phyloP scores from a whole-genome alignment of 2,113 vertebrate genomes.

The Psettodes erumei region DNA sequence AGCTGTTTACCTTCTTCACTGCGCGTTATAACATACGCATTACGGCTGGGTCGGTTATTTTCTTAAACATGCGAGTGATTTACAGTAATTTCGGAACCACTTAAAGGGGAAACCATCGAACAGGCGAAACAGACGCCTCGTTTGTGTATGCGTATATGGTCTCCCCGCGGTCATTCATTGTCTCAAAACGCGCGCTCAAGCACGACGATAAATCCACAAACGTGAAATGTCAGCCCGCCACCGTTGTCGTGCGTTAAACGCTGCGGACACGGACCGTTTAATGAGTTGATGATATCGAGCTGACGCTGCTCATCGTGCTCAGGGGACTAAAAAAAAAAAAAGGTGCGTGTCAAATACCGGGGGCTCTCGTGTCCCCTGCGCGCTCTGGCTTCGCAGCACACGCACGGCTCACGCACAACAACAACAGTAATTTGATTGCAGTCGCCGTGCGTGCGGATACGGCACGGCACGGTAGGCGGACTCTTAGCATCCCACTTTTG shows the following conservation, averaged over 20 bases:
- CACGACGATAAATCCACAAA: conserved; percentile 13
- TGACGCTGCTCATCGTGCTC: not conserved
- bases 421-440: conserved; percentile 58
- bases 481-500: conserved; percentile 68
- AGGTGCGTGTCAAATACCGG: conserved; percentile 34
- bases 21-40: conserved; percentile 25
- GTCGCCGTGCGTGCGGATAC: conserved; percentile 44
- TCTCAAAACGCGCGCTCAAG: conserved; percentile 16
- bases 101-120: conserved; percentile 21
- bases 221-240: too few species aligned
- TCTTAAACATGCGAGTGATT: not conserved
- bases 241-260: too few species aligned
- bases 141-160: not conserved
- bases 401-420: not conserved
- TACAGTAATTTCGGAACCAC: not conserved
- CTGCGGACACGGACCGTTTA: not conserved
- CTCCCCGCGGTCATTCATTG: conserved; percentile 21
- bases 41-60: conserved; percentile 31
- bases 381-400: conserved; percentile 32
- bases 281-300: not conserved
- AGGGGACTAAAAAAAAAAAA: not conserved
- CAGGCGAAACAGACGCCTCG: not conserved
- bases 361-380: conserved; percentile 22
- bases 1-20: conserved; percentile 45
- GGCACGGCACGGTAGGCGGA: conserved; percentile 74